These are phyloP conservation scores for Blastobasis lacticolella DNA, from an alignment of 2,888 invertebrate genomes.

Conservation along the genomic window DNA sequence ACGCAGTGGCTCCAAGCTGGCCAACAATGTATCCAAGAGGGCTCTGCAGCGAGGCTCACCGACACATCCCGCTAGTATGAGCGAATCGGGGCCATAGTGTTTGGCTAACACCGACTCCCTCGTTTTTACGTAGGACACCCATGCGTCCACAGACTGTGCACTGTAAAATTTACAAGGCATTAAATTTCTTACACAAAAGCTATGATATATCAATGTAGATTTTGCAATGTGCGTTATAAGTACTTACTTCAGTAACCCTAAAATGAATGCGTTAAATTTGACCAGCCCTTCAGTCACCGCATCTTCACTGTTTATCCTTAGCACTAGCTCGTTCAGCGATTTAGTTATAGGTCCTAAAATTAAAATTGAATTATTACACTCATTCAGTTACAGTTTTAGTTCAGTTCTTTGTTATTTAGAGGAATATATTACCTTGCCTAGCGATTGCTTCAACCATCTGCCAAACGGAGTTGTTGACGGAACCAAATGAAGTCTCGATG, in stretches of 20 bases:
- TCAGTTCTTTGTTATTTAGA: neutral
- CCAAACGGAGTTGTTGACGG: slow-evolving; percentile 91
- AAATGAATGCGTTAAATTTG: slow-evolving; percentile 91
- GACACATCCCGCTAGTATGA: slow-evolving; percentile 78
- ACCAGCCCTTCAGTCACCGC: slow-evolving; percentile 87
- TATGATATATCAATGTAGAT: too few species aligned
- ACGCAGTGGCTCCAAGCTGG: slow-evolving; percentile 85
- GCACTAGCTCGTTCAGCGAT: slow-evolving; percentile 86
- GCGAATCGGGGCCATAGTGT: slow-evolving; percentile 84
- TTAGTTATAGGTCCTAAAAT: slow-evolving; percentile 83
- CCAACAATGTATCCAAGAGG: slow-evolving; percentile 82
- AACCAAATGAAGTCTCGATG: slow-evolving; percentile 88
- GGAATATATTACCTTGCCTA: slow-evolving; percentile 77
- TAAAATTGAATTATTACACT: neutral
- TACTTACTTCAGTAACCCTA: slow-evolving; percentile 88
- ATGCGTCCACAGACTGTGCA: slow-evolving; percentile 90
- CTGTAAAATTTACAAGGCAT: slow-evolving; percentile 47
- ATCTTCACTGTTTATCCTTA: slow-evolving; percentile 87
- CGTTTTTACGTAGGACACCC: slow-evolving; percentile 90
- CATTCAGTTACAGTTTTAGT: neutral
- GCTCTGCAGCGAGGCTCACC: slow-evolving; percentile 74
- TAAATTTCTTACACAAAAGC: neutral
- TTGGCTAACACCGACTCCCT: slow-evolving; percentile 86
- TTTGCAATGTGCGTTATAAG: neutral
- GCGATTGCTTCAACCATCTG: slow-evolving; percentile 91